Conservation (phyloP, 1,140 invertebrate genomes). For the Apis dorsata region DNA sequence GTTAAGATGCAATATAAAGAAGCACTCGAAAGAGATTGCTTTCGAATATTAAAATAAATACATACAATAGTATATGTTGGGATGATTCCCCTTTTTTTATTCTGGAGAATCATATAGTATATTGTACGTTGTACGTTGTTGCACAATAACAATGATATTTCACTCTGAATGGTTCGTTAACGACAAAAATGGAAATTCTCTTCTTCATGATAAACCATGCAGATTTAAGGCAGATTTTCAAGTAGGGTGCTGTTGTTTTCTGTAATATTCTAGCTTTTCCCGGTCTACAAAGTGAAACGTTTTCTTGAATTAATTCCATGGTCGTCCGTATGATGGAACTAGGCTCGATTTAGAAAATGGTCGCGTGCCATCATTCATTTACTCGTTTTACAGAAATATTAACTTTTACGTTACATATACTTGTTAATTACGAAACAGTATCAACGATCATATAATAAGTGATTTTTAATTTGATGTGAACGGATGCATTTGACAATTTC, state of each 20-base stretch:
- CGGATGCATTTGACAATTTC: neutral
- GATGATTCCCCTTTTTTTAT: neutral
- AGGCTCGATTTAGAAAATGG: conserved; percentile 9
- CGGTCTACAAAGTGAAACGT: neutral
- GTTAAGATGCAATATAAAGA: neutral
- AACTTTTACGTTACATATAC: neutral
- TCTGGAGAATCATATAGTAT: neutral
- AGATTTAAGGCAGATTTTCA: neutral
- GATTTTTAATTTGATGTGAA: neutral
- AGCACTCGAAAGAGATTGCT: neutral
- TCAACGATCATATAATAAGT: neutral
- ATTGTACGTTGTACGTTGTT: too few species aligned
- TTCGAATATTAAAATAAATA: conserved; percentile 6
- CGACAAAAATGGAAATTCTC: neutral
- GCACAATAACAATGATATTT: neutral
- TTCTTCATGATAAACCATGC: neutral
- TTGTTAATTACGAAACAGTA: conserved; percentile 12
- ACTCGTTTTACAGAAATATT: neutral
- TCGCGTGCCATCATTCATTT: neutral
- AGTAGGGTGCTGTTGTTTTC: too few species aligned
- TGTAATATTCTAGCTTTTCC: neutral
- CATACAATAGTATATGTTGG: neutral
- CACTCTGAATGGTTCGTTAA: neutral
- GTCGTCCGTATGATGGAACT: neutral
- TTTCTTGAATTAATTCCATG: conserved; percentile 5